Percentiles rank a stretch among this genome's conserved stretches.
Conservation (phyloP, 2,888 invertebrate genomes). For the Perdita meconis region DNA sequence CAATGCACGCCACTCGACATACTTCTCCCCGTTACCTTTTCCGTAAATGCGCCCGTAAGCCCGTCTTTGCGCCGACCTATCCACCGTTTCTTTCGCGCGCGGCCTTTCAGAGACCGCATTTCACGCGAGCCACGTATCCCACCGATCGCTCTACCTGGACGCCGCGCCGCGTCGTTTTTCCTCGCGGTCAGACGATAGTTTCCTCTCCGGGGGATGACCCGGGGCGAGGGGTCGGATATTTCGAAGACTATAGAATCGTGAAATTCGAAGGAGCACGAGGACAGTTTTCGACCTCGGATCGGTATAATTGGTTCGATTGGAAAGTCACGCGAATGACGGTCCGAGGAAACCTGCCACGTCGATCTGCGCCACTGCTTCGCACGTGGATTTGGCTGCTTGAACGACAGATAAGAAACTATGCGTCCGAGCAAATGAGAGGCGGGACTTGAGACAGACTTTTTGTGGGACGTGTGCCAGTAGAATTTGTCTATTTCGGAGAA, state of each 20-base stretch:
- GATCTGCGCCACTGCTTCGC: neutral
- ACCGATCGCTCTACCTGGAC: too few relatives aligned
- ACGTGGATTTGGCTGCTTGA: constrained; percentile 17
- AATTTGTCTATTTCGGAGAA: neutral
- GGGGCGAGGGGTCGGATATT: constrained; percentile 34
- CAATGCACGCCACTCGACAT: neutral
- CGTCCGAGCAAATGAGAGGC: constrained; percentile 3
- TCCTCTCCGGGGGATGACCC: neutral
- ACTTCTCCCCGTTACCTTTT: constrained; percentile 18
- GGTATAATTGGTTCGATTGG: constrained; percentile 11
- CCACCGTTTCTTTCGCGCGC: constrained; percentile 29
- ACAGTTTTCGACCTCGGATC: neutral
- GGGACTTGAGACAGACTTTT: neutral
- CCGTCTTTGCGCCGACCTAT: constrained; percentile 34
- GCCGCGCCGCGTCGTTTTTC: neutral
- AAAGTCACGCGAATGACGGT: constrained; percentile 29
- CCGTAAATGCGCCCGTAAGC: constrained; percentile 10
- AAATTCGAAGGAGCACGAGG: constrained; percentile 20
- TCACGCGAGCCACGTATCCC: constrained; percentile 36
- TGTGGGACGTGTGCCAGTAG: neutral
- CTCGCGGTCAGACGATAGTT: constrained; percentile 1
- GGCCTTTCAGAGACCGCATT: constrained; percentile 25
- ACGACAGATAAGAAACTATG: constrained; percentile 27
- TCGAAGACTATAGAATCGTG: constrained; percentile 11
- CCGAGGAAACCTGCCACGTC: constrained; percentile 23